These are phyloP conservation scores for Ferrisia virgata DNA, from an alignment of 2,888 invertebrate species.

Conservation along the genomic window DNA sequence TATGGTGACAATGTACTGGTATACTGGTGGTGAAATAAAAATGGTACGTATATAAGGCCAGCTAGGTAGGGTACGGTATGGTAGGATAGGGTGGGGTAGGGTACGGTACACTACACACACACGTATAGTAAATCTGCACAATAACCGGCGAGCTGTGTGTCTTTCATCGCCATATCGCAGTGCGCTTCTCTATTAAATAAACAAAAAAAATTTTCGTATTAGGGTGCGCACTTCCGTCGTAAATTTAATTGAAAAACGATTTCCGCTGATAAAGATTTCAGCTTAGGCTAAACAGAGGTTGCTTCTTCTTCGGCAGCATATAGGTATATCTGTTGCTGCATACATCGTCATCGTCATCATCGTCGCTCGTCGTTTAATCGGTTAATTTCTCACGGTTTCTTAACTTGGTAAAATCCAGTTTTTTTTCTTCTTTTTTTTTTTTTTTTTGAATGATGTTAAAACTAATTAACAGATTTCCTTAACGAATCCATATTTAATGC, in stretches of 20 bases:
- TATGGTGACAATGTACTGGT: no score
- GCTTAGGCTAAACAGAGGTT: neutral
- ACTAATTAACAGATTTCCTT: constrained; percentile 43
- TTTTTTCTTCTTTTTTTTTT: neutral
- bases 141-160: neutral
- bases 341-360: neutral
- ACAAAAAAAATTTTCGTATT: constrained; percentile 22
- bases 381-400: constrained; percentile 40
- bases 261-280: constrained; percentile 42
- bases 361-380: constrained; percentile 33
- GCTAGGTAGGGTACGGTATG: no score
- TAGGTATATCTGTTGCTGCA: neutral
- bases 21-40: neutral
- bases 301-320: neutral
- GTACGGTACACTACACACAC: no score
- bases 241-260: constrained; percentile 34
- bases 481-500: constrained; percentile 42
- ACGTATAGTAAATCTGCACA: neutral
- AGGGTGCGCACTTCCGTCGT: constrained; percentile 38
- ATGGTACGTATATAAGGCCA: no score
- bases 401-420: constrained; percentile 34
- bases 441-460: constrained; percentile 34
- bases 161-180: neutral
- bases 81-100: no score
- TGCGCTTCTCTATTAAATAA: neutral